These are phyloP conservation scores for Andrena hattorfiana DNA, from an alignment of 2,888 invertebrate genomes.

Conservation along the genomic window DNA sequence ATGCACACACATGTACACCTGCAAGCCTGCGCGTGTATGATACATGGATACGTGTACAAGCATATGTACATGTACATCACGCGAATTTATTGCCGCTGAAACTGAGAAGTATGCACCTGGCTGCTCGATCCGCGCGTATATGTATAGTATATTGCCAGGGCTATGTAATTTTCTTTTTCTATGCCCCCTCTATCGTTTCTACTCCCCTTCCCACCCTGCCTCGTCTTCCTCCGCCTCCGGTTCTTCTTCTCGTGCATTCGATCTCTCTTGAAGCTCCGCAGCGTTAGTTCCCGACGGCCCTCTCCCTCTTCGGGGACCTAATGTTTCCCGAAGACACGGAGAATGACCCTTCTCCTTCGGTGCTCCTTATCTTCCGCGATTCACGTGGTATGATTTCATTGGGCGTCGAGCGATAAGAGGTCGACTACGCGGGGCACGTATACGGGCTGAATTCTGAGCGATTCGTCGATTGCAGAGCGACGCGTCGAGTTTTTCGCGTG, in stretches of 20 bases:
- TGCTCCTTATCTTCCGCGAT: background rate
- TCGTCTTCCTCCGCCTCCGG: background rate
- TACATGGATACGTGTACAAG: slow-evolving; percentile 57
- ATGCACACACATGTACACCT: slow-evolving; percentile 59
- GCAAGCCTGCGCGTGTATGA: slow-evolving; percentile 57
- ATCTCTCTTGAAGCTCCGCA: background rate
- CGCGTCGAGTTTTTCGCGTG: too few species aligned
- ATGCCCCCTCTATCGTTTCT: background rate
- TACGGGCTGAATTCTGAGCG: slow-evolving; percentile 14
- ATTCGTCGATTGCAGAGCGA: background rate
- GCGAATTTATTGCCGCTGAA: slow-evolving; percentile 62
- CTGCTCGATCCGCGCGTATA: slow-evolving; percentile 25
- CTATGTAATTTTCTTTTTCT: background rate
- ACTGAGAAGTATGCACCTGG: slow-evolving; percentile 52
- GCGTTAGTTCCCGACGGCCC: background rate
- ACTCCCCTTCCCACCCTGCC: background rate
- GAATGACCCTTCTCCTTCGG: background rate
- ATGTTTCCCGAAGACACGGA: background rate
- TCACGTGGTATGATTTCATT: slow-evolving; percentile 6
- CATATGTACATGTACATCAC: slow-evolving; percentile 60
- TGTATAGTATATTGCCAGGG: slow-evolving; percentile 7
- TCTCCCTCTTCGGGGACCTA: background rate
- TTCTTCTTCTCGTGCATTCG: slow-evolving; percentile 1
- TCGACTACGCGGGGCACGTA: background rate
- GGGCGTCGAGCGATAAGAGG: background rate